Evolutionary conservation across 2,888 invertebrate species (phyloP), one percentile per base, ranked within the genome.

Genomic region (Augochlorella aurata): DNA sequence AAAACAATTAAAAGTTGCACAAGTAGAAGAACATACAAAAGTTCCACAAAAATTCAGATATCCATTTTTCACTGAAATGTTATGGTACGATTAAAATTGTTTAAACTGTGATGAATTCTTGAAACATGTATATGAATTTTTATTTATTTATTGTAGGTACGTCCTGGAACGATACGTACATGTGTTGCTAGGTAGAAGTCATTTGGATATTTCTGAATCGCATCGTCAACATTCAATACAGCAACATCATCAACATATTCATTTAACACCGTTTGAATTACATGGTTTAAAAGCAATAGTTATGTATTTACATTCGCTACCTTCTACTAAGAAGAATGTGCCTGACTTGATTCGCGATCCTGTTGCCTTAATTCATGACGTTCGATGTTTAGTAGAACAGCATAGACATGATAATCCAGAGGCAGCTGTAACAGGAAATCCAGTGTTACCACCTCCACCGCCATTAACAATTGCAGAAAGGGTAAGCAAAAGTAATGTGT

Each of bases 1-100:
- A 85, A 98, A 98, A 92, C 99, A 99, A 92, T 94, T 99, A 71
- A 97, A 98, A 93, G 98, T 98, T n/a, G 98, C 98, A 0, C 97
- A 98, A 93, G 98, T 99, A 4, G 99, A 99, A 94, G 98, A 98
- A 92, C 96, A 96, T 65, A 99, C 99, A 18, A 98, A 98, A 95
- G 99, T 99, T 58, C 98, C 99, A 0, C 97, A 98, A 90, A 99
- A 99, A 94, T 99, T 99, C 94, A 97, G 99, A 0, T 99, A 99
- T 93, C 99, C 99, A 0, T 99, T 99, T 94, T 99, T 98, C 94
- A 98, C 98, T 18, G 99, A 99, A 94, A 98, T 99, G 97, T 94
- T 98, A 81, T 99, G 99, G 99, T 93, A 89, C 77, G 89, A 79
- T 54, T 38, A 71, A 74, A 71, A 29, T 10, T 71, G 18, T 49